Percentiles rank a stretch among this genome's conserved stretches.
Conservation (phyloP, 2,113 vertebrate species). For the Myxocyprinus asiaticus region DNA sequence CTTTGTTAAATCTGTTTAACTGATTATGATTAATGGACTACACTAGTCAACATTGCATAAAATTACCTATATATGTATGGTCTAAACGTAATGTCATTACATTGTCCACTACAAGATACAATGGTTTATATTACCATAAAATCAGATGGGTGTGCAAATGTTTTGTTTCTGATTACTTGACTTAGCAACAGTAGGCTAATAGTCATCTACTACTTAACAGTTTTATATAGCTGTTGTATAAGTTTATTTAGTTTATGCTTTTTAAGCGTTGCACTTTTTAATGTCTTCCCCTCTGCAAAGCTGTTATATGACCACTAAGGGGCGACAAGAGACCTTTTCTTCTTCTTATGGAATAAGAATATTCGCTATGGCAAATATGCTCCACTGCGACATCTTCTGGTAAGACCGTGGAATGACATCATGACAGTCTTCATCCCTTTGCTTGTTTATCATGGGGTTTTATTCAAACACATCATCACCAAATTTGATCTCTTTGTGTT, state of each 20-base stretch:
- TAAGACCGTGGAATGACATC: too few relatives aligned
- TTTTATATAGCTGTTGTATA: too few relatives aligned
- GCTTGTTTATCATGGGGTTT: too few relatives aligned
- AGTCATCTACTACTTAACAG: too few relatives aligned
- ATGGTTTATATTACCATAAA: background rate
- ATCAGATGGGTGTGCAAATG: background rate
- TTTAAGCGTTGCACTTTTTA: background rate
- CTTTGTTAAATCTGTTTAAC: background rate
- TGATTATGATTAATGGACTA: background rate
- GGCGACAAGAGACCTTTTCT: background rate
- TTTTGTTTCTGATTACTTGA: background rate
- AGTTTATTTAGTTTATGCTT: too few relatives aligned
- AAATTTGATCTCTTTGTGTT: too few relatives aligned
- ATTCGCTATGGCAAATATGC: too few relatives aligned
- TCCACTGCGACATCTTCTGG: too few relatives aligned
- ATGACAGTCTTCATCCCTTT: too few relatives aligned
- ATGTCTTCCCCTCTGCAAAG: background rate
- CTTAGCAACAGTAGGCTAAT: too few relatives aligned
- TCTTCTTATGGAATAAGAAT: too few relatives aligned
- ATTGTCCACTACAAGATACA: conserved; percentile 1
- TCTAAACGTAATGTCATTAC: background rate
- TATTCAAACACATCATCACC: too few relatives aligned
- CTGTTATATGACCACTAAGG: background rate
- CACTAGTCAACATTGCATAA: background rate
- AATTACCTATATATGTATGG: background rate